phyloP scores from a whole-genome alignment of 2,797 vertebrate genomes.

The Acrossocheilus wenchowensis region DNA sequence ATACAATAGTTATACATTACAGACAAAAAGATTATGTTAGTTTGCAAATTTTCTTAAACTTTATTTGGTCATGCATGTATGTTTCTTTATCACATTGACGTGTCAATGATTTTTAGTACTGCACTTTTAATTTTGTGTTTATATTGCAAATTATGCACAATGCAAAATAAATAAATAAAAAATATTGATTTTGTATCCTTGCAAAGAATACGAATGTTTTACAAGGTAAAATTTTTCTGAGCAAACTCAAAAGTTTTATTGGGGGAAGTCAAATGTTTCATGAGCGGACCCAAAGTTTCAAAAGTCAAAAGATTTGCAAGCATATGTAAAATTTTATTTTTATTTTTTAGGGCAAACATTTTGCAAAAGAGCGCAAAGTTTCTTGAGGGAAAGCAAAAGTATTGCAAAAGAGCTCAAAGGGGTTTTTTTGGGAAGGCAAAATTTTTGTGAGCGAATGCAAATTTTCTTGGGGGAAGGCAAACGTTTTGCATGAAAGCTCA shows the following conservation, averaged over 20 bases:
- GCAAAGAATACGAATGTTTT: neutral
- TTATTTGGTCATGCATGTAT: neutral
- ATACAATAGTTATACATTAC: too few relatives aligned
- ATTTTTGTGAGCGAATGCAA: neutral
- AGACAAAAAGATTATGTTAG: too few relatives aligned
- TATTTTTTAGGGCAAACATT: neutral
- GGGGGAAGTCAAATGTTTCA: neutral
- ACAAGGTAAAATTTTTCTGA: neutral
- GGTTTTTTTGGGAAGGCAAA: neutral
- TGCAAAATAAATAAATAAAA: too few relatives aligned
- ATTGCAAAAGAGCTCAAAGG: neutral
- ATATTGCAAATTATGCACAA: neutral
- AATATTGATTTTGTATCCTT: neutral
- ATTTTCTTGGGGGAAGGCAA: neutral
- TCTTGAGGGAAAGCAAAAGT: neutral
- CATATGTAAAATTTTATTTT: neutral
- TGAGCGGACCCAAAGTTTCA: neutral
- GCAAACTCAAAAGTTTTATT: neutral
- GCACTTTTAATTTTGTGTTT: neutral
- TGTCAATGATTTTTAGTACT: neutral
- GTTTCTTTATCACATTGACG: neutral
- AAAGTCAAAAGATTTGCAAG: neutral
- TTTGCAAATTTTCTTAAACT: neutral
- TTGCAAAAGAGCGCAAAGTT: neutral
- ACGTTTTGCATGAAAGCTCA: neutral